These are phyloP conservation scores for Sterna hirundo DNA, from an alignment of 2,113 vertebrate genomes.

Conservation along the genomic window DNA sequence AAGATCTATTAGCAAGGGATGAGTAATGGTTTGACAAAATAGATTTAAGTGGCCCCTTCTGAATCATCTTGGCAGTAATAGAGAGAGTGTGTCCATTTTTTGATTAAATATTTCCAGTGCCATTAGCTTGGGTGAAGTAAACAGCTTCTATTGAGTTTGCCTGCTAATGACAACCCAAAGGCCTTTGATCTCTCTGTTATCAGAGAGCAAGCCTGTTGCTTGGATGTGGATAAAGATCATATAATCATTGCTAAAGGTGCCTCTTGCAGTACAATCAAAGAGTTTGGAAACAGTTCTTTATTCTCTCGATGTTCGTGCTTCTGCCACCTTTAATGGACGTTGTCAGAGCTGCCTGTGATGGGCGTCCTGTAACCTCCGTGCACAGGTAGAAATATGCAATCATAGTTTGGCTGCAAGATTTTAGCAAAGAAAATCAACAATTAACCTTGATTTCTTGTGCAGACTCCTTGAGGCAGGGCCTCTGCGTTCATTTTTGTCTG, in stretches of 20 bases:
- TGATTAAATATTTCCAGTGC: slow-evolving; percentile 62
- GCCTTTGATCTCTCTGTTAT: slow-evolving; percentile 40
- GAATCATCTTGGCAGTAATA: slow-evolving; percentile 58
- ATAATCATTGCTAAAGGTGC: neutral
- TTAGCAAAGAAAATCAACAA: neutral
- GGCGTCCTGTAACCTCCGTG: neutral
- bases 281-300: neutral
- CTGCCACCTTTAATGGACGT: neutral
- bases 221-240: neutral
- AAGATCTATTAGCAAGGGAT: slow-evolving; percentile 53
- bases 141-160: slow-evolving; percentile 22
- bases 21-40: slow-evolving; percentile 47
- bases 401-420: neutral
- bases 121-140: slow-evolving; percentile 38
- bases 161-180: neutral
- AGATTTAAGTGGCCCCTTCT: slow-evolving; percentile 53
- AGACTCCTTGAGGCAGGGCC: neutral
- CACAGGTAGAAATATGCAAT: neutral
- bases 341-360: neutral
- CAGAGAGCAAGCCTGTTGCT: neutral
- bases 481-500: neutral
- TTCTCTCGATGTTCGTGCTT: rapidly evolving
- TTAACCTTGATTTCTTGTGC: neutral
- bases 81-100: slow-evolving; percentile 45
- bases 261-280: neutral